phyloP scores from a whole-genome alignment of 64 coral and sea anemone genomes.

The Montipora sp. region DNA sequence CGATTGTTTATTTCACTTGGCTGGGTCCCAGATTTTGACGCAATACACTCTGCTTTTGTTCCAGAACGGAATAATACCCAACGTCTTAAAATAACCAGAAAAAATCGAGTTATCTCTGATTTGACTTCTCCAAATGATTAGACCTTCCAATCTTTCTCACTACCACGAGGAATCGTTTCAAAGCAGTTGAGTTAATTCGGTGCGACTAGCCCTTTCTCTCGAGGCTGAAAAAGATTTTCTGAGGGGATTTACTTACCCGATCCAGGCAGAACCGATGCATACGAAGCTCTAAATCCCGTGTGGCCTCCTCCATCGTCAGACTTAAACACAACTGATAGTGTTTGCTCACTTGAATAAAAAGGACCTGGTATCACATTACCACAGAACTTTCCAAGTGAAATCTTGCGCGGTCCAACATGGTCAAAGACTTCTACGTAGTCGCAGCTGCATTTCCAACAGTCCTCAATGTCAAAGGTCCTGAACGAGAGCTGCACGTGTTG shows the following conservation, averaged over 20 bases:
- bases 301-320: constrained; percentile 45
- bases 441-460: constrained; percentile 21
- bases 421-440: constrained; percentile 57
- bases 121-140: too few species aligned
- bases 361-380: constrained; percentile 21
- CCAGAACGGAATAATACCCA: too few species aligned
- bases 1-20: too few species aligned
- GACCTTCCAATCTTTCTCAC: too few species aligned
- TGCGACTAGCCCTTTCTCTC: too few species aligned
- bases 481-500: constrained; percentile 40
- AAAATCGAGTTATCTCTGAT: too few species aligned
- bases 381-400: constrained; percentile 48
- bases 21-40: too few species aligned
- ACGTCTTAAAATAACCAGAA: too few species aligned
- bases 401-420: constrained; percentile 5
- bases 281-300: constrained; percentile 33
- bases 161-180: too few species aligned
- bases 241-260: not conserved
- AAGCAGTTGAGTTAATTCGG: too few species aligned
- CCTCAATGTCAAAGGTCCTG: constrained; percentile 43
- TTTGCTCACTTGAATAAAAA: constrained; percentile 44
- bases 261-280: constrained; percentile 8
- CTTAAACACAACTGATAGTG: constrained; percentile 30
- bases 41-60: too few species aligned
- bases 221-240: too few species aligned